Evolutionary conservation across 30 jellyfish, hydroid and myxozoan genomes (phyloP).

Genomic region (Turritopsis dohrnii): DNA sequence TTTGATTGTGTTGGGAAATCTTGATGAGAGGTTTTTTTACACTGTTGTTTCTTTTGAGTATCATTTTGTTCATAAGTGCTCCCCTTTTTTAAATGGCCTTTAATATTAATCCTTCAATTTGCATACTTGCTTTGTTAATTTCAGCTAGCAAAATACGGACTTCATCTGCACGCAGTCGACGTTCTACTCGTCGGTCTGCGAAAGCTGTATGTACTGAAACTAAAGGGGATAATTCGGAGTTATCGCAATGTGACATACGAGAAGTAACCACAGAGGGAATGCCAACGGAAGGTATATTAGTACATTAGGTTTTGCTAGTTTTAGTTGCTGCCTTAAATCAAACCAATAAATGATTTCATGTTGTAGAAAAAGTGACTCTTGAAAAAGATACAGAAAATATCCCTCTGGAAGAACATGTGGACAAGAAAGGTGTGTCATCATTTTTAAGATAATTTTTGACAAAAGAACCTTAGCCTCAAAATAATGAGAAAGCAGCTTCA

Average conservation of each 20-base stretch:
- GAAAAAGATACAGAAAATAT: background rate
- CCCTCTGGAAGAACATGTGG: background rate
- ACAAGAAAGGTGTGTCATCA: background rate
- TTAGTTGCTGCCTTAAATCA: no score
- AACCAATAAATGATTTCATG: no score
- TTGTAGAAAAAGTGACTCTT: background rate
- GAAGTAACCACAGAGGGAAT: background rate
- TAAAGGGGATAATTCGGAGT: background rate
- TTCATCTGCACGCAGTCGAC: slow-evolving; percentile 2
- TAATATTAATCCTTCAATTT: no score
- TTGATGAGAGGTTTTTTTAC: no score
- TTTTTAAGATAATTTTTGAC: no score
- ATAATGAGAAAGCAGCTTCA: no score
- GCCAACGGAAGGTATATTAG: background rate
- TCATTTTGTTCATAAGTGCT: no score
- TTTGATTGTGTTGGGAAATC: no score
- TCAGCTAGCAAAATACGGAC: background rate
- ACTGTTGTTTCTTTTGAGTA: no score
- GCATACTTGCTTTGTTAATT: background rate
- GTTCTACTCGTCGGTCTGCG: slow-evolving; percentile 10
- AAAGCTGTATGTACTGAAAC: background rate
- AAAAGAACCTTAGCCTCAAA: no score
- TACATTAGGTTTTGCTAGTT: no score
- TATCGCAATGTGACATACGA: background rate
- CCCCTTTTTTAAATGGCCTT: no score